Percentiles rank a stretch among this genome's conserved stretches.
Evolutionary conservation across 2,113 vertebrate species (phyloP).

Genomic region (Sinocyclocheilus anophthalmus): DNA sequence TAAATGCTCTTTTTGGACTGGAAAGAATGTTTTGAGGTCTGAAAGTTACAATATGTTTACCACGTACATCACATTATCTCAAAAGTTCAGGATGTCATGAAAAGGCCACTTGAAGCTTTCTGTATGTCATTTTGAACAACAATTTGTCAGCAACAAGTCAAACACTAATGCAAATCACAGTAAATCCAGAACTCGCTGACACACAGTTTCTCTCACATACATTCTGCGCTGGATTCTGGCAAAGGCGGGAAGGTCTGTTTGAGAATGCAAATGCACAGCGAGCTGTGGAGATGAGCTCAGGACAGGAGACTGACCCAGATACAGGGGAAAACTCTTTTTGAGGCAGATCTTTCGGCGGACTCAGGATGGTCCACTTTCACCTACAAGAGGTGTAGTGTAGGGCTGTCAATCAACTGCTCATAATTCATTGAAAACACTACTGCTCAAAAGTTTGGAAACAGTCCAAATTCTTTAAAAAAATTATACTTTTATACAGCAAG

Average conservation of each 20-base stretch:
- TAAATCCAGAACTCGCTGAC: not conserved
- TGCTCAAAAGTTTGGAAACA: not conserved
- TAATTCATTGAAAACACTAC: not conserved
- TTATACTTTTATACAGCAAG: too few species aligned
- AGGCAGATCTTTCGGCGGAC: constrained; percentile 24
- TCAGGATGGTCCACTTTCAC: not conserved
- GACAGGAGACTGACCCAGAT: constrained; percentile 55
- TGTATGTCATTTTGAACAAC: not conserved
- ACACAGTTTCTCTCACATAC: not conserved
- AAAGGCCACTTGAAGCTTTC: not conserved
- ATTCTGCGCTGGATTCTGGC: constrained; percentile 4
- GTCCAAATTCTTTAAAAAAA: not conserved
- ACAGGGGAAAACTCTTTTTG: constrained; percentile 28
- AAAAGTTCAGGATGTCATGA: not conserved
- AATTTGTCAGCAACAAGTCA: constrained; percentile 14
- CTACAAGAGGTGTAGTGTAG: not conserved
- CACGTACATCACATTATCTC: not conserved
- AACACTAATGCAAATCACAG: not conserved
- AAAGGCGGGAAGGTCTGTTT: not conserved
- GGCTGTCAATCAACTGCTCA: not conserved
- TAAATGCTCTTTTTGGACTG: not conserved
- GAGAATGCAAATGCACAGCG: constrained; percentile 31
- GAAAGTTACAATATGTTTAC: not conserved
- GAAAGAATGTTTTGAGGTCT: not conserved
- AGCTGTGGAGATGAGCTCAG: constrained; percentile 46